Base-by-base conservation (phyloP, 2,113 vertebrate genomes). In the Montifringilla adamsi region DNA sequence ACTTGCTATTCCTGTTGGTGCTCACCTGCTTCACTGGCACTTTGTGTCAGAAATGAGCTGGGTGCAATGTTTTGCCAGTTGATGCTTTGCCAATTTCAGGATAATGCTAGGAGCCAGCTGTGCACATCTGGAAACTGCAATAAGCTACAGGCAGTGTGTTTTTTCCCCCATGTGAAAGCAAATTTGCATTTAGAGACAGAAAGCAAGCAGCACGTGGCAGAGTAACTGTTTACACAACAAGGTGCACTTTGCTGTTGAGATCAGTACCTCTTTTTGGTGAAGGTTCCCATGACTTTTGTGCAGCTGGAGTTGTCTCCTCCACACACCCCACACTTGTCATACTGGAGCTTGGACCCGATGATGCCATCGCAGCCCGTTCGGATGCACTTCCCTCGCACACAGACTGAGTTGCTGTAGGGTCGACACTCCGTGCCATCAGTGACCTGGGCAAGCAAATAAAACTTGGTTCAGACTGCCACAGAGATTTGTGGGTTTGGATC, bases 271-370 rank as follows among this genome's bases (percentile, higher is more conserved):
- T 98, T 99, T 89, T 99, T 99, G 79, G 99, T 99, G 91, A 99
- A 99, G 93, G 99, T 99, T 39, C 99, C 99, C 60, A 98, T 96
- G 31, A 99, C 97, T 58, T 99, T 99, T 15, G 99, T 97, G 79
- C 99, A 99, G 73, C 98, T 98, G 35, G 98, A 98, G 91, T 99
- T 99, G 96, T 99, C 99, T 18, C 99, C 99, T 69, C 99, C 99
- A 39, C 99, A 99, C 26, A 99, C 96, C 0, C 99, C 99, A 5
- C 99, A 99, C 83, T 99, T 99, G 96, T 99, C 99, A 19, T 98
- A 99, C 89, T 99, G 99, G n/a, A 99, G 98, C 95, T 99, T 99
- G 60, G 99, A 99, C 18, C 99, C 99, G 1, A 99, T 99, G 97
- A 99, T 99, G 80, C 98, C 98, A 0, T 99, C 99, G 2, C 99